These are phyloP conservation scores for Rhagologus leucostigma DNA, from an alignment of 2,113 vertebrate genomes.

Conservation along the genomic window DNA sequence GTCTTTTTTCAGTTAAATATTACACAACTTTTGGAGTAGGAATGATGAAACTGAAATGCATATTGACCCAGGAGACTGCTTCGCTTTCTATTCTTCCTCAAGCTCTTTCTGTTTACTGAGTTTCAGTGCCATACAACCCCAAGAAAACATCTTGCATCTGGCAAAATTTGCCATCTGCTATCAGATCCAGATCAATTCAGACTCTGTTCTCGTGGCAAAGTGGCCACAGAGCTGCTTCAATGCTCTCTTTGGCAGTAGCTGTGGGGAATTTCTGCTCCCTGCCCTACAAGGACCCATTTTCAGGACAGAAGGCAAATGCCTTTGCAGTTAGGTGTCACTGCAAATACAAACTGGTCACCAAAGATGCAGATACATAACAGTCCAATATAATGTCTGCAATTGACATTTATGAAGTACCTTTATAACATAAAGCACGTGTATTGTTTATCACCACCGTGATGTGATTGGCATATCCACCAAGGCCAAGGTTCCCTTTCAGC, in stretches of 20 bases:
- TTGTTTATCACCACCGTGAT: not conserved
- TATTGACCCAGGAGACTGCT: not conserved
- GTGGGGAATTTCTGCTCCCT: not conserved
- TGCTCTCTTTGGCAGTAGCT: not conserved
- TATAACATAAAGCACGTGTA: not conserved
- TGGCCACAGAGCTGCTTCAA: not conserved
- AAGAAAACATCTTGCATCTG: not conserved
- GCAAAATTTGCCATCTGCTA: not conserved
- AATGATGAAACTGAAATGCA: not conserved
- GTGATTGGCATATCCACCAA: not conserved
- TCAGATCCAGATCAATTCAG: not conserved
- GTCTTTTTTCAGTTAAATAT: constrained; percentile 24
- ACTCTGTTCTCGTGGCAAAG: not conserved
- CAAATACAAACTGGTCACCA: not conserved
- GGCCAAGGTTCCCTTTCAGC: not conserved
- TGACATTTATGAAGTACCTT: not conserved
- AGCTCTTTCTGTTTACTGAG: not conserved
- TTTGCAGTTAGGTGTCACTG: not conserved
- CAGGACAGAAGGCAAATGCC: not conserved
- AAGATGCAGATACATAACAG: not conserved
- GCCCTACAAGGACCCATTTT: not conserved
- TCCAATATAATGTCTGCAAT: not conserved
- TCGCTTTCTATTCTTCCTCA: not conserved
- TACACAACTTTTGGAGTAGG: constrained; percentile 19
- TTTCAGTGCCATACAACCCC: not conserved